Evolutionary conservation across 2,113 vertebrate species (phyloP).

Genomic region (Centropus unirufus): DNA sequence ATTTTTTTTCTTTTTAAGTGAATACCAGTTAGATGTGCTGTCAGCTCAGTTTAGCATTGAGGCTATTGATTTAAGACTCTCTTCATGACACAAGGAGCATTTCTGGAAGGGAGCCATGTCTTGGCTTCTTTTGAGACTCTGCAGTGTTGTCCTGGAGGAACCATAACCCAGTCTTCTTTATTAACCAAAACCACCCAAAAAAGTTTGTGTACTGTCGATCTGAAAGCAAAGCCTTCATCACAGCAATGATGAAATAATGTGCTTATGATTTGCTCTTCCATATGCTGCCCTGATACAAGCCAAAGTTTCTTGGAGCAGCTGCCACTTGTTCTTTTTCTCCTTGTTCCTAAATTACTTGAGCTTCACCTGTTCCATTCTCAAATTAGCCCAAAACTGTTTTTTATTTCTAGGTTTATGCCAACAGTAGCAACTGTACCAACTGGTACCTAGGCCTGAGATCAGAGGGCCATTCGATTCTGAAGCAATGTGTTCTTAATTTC

Average conservation of each 20-base stretch:
- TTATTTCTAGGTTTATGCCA: constrained; percentile 40
- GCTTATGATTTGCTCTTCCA: constrained; percentile 21
- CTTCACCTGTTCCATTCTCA: constrained; percentile 69
- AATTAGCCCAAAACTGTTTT: constrained; percentile 61
- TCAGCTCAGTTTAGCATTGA: not conserved
- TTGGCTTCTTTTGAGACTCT: constrained; percentile 9
- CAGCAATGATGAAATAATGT: constrained; percentile 28
- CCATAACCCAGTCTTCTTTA: constrained; percentile 8
- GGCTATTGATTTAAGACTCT: not conserved
- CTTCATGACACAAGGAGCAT: not conserved
- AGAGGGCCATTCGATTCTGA: not conserved
- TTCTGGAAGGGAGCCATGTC: not conserved
- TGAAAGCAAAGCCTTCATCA: constrained; percentile 33
- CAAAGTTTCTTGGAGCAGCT: constrained; percentile 42
- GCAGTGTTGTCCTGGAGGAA: constrained; percentile 1
- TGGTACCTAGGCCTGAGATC: not conserved
- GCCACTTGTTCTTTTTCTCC: constrained; percentile 54
- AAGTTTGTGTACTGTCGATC: constrained; percentile 36
- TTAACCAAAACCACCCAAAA: not conserved
- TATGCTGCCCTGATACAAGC: constrained; percentile 9
- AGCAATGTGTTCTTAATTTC: not conserved
- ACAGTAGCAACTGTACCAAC: constrained; percentile 42
- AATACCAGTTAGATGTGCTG: not conserved
- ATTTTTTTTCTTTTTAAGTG: not conserved
- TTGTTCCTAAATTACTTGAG: constrained; percentile 62